Conservation (phyloP, 2,113 vertebrate species). For the Sclerurus mexicanus region DNA sequence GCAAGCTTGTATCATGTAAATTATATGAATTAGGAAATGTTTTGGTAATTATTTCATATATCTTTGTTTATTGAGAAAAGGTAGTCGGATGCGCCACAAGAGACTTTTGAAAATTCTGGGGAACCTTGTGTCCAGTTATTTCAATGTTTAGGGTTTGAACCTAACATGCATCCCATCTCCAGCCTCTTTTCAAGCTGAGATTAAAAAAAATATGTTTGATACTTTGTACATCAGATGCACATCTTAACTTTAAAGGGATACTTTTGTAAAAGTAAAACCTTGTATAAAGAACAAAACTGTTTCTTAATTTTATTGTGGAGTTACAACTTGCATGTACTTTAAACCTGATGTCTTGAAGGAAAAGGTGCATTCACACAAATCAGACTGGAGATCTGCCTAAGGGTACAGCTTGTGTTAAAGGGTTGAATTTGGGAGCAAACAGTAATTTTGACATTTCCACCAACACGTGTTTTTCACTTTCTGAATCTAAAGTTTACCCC, state of each 20-base stretch:
- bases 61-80: constrained; percentile 80
- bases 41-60: constrained; percentile 82
- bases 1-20: constrained; percentile 81
- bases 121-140: constrained; percentile 75
- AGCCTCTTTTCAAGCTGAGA: constrained; percentile 89
- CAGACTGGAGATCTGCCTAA: constrained; percentile 60
- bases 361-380: constrained; percentile 69
- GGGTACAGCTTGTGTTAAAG: constrained; percentile 71
- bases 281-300: constrained; percentile 86
- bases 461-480: constrained; percentile 72
- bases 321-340: constrained; percentile 81
- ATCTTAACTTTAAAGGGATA: constrained; percentile 89
- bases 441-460: constrained; percentile 72
- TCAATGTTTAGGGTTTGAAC: constrained; percentile 75
- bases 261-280: constrained; percentile 88
- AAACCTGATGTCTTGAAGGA: constrained; percentile 74
- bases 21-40: constrained; percentile 79
- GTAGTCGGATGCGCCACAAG: constrained; percentile 73
- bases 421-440: constrained; percentile 71
- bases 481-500: constrained; percentile 68
- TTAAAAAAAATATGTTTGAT: constrained; percentile 82
- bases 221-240: constrained; percentile 91
- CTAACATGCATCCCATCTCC: constrained; percentile 81
- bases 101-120: constrained; percentile 79
- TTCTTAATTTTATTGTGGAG: constrained; percentile 85